These are phyloP conservation scores for Ectropis crepuscularia DNA, from an alignment of 2,888 invertebrate species.

Conservation along the genomic window DNA sequence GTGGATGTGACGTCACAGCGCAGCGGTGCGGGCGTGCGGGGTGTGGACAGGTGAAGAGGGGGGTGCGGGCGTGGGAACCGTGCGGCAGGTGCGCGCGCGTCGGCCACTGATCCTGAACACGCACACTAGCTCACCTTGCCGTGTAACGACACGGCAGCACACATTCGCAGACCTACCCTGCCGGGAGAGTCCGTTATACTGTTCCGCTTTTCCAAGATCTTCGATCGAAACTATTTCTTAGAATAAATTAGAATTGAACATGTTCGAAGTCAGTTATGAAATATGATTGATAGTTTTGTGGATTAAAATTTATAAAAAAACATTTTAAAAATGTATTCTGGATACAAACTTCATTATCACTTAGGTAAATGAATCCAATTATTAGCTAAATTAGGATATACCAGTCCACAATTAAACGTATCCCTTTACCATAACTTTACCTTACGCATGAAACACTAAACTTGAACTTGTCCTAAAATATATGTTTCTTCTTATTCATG, in stretches of 20 bases:
- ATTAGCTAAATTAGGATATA: too few species aligned
- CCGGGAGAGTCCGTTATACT: slow-evolving; percentile 65
- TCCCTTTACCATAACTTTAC: too few species aligned
- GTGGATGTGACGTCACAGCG: slow-evolving; percentile 73
- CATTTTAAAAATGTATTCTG: background rate
- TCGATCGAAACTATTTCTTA: slow-evolving; percentile 17
- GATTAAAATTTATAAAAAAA: background rate
- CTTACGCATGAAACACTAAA: too few species aligned
- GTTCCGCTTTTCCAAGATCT: slow-evolving; percentile 71
- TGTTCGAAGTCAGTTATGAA: background rate
- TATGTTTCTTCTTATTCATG: too few species aligned
- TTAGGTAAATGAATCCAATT: too few species aligned
- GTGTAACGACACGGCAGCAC: slow-evolving; percentile 39
- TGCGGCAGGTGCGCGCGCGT: slow-evolving; percentile 83
- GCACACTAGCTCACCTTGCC: slow-evolving; percentile 58
- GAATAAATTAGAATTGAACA: background rate
- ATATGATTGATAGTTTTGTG: background rate
- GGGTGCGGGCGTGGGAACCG: slow-evolving; percentile 78
- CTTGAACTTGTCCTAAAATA: too few species aligned
- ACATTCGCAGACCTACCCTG: slow-evolving; percentile 48
- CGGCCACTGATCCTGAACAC: slow-evolving; percentile 83
- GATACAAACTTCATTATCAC: too few species aligned
- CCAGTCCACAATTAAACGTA: too few species aligned
- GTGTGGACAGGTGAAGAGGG: slow-evolving; percentile 12
- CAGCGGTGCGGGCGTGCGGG: slow-evolving; percentile 31